A percentile compares a stretch with the other conserved stretches of the same genome.
Evolutionary conservation across 2,888 invertebrate genomes (phyloP).

Genomic region (Eucriotettix oculatus): DNA sequence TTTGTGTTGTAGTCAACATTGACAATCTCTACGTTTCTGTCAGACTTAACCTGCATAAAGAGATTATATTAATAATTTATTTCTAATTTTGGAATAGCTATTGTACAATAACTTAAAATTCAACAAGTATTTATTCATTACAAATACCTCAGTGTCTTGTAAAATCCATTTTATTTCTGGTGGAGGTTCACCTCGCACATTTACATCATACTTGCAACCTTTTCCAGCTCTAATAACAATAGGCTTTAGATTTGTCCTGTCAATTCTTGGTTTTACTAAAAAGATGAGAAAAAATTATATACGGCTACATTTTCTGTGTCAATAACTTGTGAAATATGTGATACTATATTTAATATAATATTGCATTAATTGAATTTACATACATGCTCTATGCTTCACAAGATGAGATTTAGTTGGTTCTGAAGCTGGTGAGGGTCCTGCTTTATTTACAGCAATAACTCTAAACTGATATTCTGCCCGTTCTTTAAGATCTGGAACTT

Average conservation of each 20-base stretch:
- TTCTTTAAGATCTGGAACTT: conserved; percentile 73
- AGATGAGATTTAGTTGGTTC: conserved; percentile 80
- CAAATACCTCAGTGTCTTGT: conserved; percentile 45
- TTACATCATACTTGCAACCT: conserved; percentile 79
- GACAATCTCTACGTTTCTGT: conserved; percentile 54
- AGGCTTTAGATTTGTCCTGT: conserved; percentile 83
- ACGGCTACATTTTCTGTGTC: no score
- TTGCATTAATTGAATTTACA: conserved; percentile 27
- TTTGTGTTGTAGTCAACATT: conserved; percentile 87
- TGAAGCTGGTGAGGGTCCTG: conserved; percentile 76
- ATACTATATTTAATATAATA: neutral
- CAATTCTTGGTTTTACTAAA: conserved; percentile 91
- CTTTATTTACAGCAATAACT: conserved; percentile 82
- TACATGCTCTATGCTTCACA: conserved; percentile 73
- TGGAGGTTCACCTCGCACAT: conserved; percentile 89
- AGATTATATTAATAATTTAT: no score
- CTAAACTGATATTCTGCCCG: conserved; percentile 85
- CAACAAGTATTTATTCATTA: neutral
- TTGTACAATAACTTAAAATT: no score
- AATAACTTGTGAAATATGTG: no score
- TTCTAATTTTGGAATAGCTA: no score
- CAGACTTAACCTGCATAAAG: conserved; percentile 35
- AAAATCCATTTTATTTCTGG: conserved; percentile 87
- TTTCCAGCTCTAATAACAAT: conserved; percentile 82
- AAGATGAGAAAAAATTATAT: conserved; percentile 6